Percentiles rank a stretch among this genome's conserved stretches.
Evolutionary conservation across 2,888 invertebrate genomes (phyloP).

Genomic region (Nemapogon koenigi): DNA sequence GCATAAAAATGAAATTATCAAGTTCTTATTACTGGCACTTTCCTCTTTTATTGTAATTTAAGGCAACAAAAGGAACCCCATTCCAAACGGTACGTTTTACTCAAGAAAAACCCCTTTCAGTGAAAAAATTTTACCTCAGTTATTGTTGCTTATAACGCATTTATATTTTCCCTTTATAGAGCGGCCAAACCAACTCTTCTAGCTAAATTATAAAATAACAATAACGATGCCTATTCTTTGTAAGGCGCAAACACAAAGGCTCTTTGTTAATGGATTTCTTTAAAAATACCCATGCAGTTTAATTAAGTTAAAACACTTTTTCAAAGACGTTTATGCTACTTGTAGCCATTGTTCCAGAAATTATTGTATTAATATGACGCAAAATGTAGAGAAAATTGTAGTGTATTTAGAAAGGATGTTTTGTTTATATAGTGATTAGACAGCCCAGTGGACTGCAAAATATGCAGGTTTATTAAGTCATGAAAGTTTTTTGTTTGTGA

Average conservation of each 20-base stretch:
- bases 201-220: conserved; percentile 28
- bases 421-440: too few relatives aligned
- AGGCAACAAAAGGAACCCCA: conserved; percentile 9
- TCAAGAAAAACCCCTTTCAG: conserved; percentile 22
- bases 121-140: conserved; percentile 22
- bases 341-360: background rate
- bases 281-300: conserved; percentile 7
- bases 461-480: too few relatives aligned
- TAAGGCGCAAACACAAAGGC: conserved; percentile 24
- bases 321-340: conserved; percentile 1
- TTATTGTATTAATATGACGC: background rate
- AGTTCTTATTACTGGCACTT: too few relatives aligned
- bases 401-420: too few relatives aligned
- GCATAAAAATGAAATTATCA: too few relatives aligned
- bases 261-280: conserved; percentile 22
- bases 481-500: too few relatives aligned
- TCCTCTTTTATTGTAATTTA: too few relatives aligned
- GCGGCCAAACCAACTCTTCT: conserved; percentile 14
- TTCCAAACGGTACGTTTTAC: conserved; percentile 13
- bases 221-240: conserved; percentile 19
- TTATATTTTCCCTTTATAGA: conserved; percentile 26
- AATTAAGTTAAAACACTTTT: conserved; percentile 3
- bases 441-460: too few relatives aligned
- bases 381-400: too few relatives aligned
- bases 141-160: conserved; percentile 26